Percentiles rank a stretch among this genome's conserved stretches.
phyloP scores from a whole-genome alignment of 2,113 vertebrate genomes.

The Bothrops jararaca region DNA sequence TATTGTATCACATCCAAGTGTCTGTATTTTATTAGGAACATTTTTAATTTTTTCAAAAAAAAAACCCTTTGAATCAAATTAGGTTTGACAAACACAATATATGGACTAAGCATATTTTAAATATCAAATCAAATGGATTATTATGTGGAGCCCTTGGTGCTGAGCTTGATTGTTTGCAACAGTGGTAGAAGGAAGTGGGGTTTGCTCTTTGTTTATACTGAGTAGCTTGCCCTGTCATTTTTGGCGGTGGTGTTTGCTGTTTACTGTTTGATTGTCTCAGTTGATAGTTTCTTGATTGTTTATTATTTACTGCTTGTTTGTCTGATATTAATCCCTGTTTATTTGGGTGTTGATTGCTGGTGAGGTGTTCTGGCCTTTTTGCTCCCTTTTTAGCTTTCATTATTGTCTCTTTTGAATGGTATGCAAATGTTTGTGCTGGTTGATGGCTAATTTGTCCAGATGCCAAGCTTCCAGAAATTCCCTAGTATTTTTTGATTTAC shows the following conservation, averaged over 20 bases:
- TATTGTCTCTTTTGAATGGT: no score
- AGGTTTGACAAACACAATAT: not conserved
- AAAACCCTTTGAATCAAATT: not conserved
- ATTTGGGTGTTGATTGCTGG: no score
- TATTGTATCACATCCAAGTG: not conserved
- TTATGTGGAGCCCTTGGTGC: not conserved
- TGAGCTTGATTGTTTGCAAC: not conserved
- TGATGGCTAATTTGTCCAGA: no score
- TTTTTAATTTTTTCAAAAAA: not conserved
- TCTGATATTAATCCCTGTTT: not conserved
- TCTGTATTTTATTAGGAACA: not conserved
- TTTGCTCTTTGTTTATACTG: not conserved
- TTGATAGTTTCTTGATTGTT: not conserved
- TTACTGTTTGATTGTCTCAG: not conserved
- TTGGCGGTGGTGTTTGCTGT: not conserved
- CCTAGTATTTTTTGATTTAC: no score
- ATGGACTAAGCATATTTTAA: not conserved
- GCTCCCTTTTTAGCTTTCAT: no score
- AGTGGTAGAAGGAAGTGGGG: not conserved
- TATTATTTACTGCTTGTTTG: not conserved
- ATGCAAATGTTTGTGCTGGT: no score
- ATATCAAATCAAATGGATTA: not conserved
- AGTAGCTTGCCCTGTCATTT: not conserved
- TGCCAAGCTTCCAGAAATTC: no score
- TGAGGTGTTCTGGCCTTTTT: no score